Conservation (phyloP, 1,140 invertebrate species). For the Oncopodura yosiiana region DNA sequence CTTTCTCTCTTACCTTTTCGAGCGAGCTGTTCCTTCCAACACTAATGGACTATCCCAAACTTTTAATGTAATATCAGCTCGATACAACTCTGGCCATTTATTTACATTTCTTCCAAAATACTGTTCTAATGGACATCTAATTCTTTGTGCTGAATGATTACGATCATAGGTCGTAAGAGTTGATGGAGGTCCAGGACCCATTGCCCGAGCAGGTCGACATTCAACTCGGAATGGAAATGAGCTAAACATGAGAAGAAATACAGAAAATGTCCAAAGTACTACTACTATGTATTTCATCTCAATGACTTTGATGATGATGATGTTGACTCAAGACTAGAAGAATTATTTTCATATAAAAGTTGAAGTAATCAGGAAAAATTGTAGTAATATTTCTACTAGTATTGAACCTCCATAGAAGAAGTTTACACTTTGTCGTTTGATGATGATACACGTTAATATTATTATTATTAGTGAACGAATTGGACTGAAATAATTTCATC, state of each 20-base stretch:
- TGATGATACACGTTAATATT: too few relatives aligned
- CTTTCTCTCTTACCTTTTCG: too few relatives aligned
- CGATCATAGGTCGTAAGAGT: too few relatives aligned
- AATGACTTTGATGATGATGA: neutral
- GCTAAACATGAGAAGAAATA: constrained; percentile 33
- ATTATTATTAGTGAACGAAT: too few relatives aligned
- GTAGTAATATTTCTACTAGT: neutral
- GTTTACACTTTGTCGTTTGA: too few relatives aligned
- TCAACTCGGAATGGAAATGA: constrained; percentile 34
- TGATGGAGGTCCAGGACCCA: constrained; percentile 28
- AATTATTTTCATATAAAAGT: neutral
- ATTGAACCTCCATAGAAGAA: too few relatives aligned
- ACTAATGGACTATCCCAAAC: constrained; percentile 30
- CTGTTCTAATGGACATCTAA: too few relatives aligned
- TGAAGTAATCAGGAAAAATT: neutral
- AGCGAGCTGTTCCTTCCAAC: constrained; percentile 33
- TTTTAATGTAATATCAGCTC: constrained; percentile 32
- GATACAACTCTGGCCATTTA: constrained; percentile 27
- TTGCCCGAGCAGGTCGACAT: constrained; percentile 27
- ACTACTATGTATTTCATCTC: constrained; percentile 34
- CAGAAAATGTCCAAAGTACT: constrained; percentile 32
- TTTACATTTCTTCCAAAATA: too few relatives aligned
- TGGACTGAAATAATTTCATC: too few relatives aligned
- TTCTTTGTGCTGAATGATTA: too few relatives aligned
- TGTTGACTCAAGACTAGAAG: too few relatives aligned